Base-by-base conservation (phyloP, 2,888 invertebrate species). In the Omphaloscelis lunosa region DNA sequence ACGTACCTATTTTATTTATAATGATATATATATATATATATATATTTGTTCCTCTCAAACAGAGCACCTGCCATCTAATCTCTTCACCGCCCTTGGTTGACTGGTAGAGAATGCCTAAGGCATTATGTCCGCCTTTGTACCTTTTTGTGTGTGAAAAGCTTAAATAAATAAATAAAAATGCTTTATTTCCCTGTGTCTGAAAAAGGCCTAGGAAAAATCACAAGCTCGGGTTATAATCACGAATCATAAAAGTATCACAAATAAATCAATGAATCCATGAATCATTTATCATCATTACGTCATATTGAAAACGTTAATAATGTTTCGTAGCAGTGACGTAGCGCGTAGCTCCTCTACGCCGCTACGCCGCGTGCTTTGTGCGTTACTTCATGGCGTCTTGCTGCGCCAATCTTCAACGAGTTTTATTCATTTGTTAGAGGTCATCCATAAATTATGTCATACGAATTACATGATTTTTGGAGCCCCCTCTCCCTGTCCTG, bases 271-370 rank as follows among this genome's bases (percentile, higher is more conserved):
- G 3, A 51, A 23, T 67, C 11, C 7, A n/a, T 56, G 27, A 45
- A n/a, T 29, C 17, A 51, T 8, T 51, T 63, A 65, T 71, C 59
- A 58, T 34, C 5, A 66, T 75, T 61, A 74, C 72, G 69, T 77
- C 78, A 72, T 6, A 62, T 12, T 51, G 53, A 72, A 67, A 11
- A 39, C 23, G 29, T 12, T 27, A 51, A 59, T 65, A 61, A 68
- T 29, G 2, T 61, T 34, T 77, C 65, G 78, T 69, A 79, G 79
- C 72, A 15, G 70, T 83, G 86, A 84, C 86, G 88, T 86, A 88
- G 86, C 81, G 53, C 84, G 83, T 88, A 88, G 88, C 67, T 1
- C 7, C 12, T 53, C 88, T 88, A 87, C 87, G 81, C 53, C n/a
- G 76, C 87, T 83, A 87, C 84, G 76, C 39, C 69, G 77, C 80